Evolutionary conservation across 1,140 invertebrate genomes (phyloP), one percentile per base, ranked within the genome.

Genomic region (Euschistus heros): DNA sequence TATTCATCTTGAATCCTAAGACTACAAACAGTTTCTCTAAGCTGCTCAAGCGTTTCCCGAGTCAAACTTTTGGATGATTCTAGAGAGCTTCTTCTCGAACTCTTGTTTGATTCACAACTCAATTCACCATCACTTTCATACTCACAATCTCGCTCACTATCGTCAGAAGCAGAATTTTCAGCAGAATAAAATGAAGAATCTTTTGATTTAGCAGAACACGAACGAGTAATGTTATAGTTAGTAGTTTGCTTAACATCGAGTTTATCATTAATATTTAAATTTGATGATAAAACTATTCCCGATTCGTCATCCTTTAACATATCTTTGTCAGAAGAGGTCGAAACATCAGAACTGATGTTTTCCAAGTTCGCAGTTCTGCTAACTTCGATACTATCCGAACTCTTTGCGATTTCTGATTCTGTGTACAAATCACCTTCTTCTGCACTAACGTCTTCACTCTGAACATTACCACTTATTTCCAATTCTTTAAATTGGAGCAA

Each of bases 331-430:
- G 52, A 54, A 20, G 52, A 54, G 5, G 52, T 54, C 4, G 52
- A 54, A 20, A 54, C 13, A 24, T 54, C 52, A 20, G 52, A 54
- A 24, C n/a, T 54, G 15, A 47, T 18, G 22, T 54, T 54, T 54
- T 54, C 52, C n/a, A 20, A 13, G 20, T 54, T 54, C 4, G 52
- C 52, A 20, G 52, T 54, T 54, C 52, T n/a, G 13, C n/a, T 20
- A 14, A 54, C 52, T 54, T 54, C 52, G 3, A 54, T 54, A 54
- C 52, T 54, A 13, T 54, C 52, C n/a, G 52, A 54, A 22, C 52
- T 54, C 22, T 54, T 54, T 3, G 52, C 52, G 2, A 54, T 54
- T 54, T 54, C 52, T 13, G 52, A 54, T 54, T 54, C 52, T 8
- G 52, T 54, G 13, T 54, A 54, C 22, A 54, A 54, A 24, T 54